phyloP scores from a whole-genome alignment of 2,113 vertebrate genomes.

The Corvus cornix region DNA sequence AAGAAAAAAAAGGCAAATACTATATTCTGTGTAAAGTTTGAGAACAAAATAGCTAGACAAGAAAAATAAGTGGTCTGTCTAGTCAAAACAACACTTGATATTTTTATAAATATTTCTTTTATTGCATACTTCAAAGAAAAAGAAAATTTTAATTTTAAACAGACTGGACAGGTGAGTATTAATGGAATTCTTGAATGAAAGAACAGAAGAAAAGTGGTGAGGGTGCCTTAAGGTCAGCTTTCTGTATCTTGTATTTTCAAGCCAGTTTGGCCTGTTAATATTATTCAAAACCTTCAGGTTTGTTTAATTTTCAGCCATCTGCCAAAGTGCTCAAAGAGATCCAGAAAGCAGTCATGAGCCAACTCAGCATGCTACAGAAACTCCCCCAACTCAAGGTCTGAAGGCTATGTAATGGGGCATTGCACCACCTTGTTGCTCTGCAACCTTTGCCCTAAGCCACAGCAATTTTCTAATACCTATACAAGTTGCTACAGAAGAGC shows the following conservation, averaged over 20 bases:
- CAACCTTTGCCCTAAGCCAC: neutral
- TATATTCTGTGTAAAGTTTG: neutral
- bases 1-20: neutral
- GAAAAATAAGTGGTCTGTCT: slow-evolving; percentile 11
- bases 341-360: neutral
- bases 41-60: slow-evolving; percentile 4
- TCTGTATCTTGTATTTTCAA: neutral
- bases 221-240: neutral
- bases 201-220: neutral
- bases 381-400: neutral
- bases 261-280: neutral
- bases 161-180: slow-evolving; percentile 1
- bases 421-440: neutral
- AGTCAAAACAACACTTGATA: slow-evolving; percentile 35
- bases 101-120: slow-evolving; percentile 27
- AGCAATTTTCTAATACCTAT: neutral
- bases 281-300: neutral
- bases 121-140: slow-evolving; percentile 35
- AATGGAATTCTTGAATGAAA: slow-evolving; percentile 2
- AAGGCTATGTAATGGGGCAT: neutral
- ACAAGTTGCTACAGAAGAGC: neutral
- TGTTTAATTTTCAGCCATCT: neutral
- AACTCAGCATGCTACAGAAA: neutral
- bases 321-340: neutral
- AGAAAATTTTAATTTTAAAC: neutral